Base-by-base conservation (phyloP, 2,888 invertebrate genomes). In the Cecidostiba fungosa region DNA sequence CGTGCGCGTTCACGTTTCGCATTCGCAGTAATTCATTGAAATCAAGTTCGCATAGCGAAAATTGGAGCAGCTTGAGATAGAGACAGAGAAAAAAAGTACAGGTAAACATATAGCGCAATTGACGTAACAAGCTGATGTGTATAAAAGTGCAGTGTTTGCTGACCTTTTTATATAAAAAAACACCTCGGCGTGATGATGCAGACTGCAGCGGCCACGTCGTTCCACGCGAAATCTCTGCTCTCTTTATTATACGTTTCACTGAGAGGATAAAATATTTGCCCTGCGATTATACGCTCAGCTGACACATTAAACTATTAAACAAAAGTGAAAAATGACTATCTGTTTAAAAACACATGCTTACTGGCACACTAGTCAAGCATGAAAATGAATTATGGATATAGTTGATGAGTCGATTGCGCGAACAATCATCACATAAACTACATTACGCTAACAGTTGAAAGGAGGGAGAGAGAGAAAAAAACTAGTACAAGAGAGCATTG, bases 111-210 rank as follows among this genome's bases (percentile, higher is more conserved):
- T 29, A 12, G 66, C 39, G n/a, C 19, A 1, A 26, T 54, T 3
- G 10, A 23, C 12, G n/a, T 19, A 29, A 50, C 14, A 50, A 47
- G 47, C n/a, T n/a, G n/a, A n/a, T n/a, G n/a, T 14, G 29, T 16
- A 29, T 47, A 19, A 10, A 50, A 23, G n/a, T 16, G 66, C 43
- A 72, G 62, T 79, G 39, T 74, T 84, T 54, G 66, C 72, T 62
- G 81, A 81, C 81, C 81, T 81, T 81, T 81, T 81, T 43, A 43
- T 12, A 2, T 43, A 0, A 26, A 66, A 69, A 74, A 23, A 23
- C 6, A n/a, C 6, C 54, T 59, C 54, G n/a, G 8, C n/a, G n/a
- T n/a, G n/a, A n/a, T 59, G 54, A 43, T 43, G 43, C 10, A 12
- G 43, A 12, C 43, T 43, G 43, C 8, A 10, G 43, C 12, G 10